Conservation (phyloP, 2,888 invertebrate species). For the Aethes cnicana region DNA sequence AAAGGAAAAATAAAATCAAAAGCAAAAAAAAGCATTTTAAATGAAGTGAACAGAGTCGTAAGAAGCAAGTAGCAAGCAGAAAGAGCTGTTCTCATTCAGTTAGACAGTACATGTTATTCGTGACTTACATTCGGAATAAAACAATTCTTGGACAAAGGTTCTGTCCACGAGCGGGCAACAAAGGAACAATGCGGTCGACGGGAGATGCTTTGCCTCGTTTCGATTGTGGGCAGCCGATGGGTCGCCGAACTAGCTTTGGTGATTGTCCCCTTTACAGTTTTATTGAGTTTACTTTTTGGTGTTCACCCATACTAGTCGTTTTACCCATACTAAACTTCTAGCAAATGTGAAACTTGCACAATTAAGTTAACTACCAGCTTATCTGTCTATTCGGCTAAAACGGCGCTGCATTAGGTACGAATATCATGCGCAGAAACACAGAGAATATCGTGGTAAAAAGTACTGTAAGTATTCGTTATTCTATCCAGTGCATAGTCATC, state of each 20-base stretch:
- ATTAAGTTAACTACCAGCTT: no score
- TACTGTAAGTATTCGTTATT: no score
- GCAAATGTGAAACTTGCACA: slow-evolving; percentile 1
- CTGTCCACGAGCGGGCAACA: slow-evolving; percentile 73
- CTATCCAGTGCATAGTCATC: no score
- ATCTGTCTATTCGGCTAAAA: no score
- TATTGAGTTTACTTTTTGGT: slow-evolving; percentile 25
- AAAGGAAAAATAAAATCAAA: no score
- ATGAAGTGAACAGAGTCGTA: slow-evolving; percentile 53
- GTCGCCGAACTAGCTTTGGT: slow-evolving; percentile 39
- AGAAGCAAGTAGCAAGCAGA: slow-evolving; percentile 47
- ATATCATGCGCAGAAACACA: no score
- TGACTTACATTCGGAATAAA: slow-evolving; percentile 81
- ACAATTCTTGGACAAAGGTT: slow-evolving; percentile 80
- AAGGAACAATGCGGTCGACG: slow-evolving; percentile 72
- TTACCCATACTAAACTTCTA: slow-evolving; percentile 17
- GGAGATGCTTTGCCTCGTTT: slow-evolving; percentile 74
- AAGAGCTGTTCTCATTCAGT: slow-evolving; percentile 68
- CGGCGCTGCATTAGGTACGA: no score
- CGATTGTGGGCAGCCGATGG: slow-evolving; percentile 65
- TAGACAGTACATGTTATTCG: slow-evolving; percentile 76
- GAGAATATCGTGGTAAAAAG: no score
- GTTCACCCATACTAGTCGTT: slow-evolving; percentile 10
- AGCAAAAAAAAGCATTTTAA: no score
- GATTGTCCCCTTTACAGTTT: slow-evolving; percentile 32